phyloP scores from a whole-genome alignment of 2,888 invertebrate genomes.

The Malacosoma neustria region DNA sequence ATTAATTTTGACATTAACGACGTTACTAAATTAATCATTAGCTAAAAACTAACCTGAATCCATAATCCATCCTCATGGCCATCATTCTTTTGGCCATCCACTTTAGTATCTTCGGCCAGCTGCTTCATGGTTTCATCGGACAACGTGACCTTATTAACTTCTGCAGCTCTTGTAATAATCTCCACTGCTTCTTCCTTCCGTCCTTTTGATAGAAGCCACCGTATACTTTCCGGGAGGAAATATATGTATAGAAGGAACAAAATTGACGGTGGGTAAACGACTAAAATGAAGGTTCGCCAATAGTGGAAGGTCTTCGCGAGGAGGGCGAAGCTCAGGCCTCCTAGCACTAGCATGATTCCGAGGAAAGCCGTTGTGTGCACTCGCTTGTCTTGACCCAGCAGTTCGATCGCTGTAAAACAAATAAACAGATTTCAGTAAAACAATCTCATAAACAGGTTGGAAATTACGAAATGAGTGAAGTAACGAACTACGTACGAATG shows the following conservation, averaged over 20 bases:
- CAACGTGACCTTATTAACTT: conserved; percentile 72
- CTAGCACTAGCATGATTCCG: conserved; percentile 75
- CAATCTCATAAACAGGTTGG: too few relatives aligned
- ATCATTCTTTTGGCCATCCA: conserved; percentile 31
- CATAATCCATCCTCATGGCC: conserved; percentile 36
- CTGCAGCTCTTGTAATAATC: conserved; percentile 78
- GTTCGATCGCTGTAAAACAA: conserved; percentile 49
- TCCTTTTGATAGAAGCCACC: conserved; percentile 85
- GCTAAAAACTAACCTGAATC: conserved; percentile 40
- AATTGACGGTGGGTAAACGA: conserved; percentile 81
- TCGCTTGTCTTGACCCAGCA: conserved; percentile 57
- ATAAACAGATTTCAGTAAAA: too few relatives aligned
- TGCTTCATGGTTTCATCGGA: conserved; percentile 57
- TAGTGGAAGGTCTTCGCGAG: conserved; percentile 80
- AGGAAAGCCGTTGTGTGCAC: conserved; percentile 58
- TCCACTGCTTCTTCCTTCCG: conserved; percentile 78
- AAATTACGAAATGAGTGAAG: too few relatives aligned
- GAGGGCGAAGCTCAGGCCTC: conserved; percentile 80
- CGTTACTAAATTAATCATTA: too few relatives aligned
- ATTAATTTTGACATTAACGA: too few relatives aligned
- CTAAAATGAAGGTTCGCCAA: conserved; percentile 81
- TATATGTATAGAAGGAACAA: conserved; percentile 80
- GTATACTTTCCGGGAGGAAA: conserved; percentile 83
- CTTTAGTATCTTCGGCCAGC: conserved; percentile 46
- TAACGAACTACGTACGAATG: too few relatives aligned